Evolutionary conservation across 1,140 invertebrate genomes (phyloP).

Genomic region (Dryas iulia): DNA sequence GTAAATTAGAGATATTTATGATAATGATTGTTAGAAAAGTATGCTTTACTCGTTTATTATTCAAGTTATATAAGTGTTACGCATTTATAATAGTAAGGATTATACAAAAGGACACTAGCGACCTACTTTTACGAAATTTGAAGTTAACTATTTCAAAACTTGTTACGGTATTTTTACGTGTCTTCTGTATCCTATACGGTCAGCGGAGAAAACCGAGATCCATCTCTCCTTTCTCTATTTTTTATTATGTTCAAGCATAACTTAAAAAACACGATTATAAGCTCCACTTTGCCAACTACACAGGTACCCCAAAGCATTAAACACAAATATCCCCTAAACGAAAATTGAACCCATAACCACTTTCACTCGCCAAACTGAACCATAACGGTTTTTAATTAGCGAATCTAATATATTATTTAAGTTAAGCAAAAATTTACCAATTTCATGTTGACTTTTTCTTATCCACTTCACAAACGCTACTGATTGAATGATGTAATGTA

Average conservation of each 20-base stretch:
- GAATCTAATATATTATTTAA: constrained; percentile 1
- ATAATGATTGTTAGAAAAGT: background rate
- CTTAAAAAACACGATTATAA: too few species aligned
- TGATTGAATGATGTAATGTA: constrained; percentile 52
- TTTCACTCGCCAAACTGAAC: background rate
- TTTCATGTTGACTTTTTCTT: constrained; percentile 54
- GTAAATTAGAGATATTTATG: background rate
- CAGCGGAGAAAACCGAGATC: too few species aligned
- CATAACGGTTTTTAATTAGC: background rate
- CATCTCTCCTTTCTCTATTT: too few species aligned
- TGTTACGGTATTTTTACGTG: too few species aligned
- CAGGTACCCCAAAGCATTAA: too few species aligned
- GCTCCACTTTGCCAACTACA: too few species aligned
- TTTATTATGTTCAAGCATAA: too few species aligned
- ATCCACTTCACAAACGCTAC: constrained; percentile 39
- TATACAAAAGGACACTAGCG: background rate
- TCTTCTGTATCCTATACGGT: too few species aligned
- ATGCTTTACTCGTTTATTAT: background rate
- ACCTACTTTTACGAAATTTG: background rate
- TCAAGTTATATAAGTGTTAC: background rate
- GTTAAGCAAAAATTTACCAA: constrained; percentile 45
- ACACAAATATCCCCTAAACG: background rate
- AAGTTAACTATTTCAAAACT: too few species aligned
- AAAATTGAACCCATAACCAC: background rate
- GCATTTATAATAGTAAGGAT: too few species aligned